Conservation (phyloP, 2,888 invertebrate genomes). For the Dione vanillae region DNA sequence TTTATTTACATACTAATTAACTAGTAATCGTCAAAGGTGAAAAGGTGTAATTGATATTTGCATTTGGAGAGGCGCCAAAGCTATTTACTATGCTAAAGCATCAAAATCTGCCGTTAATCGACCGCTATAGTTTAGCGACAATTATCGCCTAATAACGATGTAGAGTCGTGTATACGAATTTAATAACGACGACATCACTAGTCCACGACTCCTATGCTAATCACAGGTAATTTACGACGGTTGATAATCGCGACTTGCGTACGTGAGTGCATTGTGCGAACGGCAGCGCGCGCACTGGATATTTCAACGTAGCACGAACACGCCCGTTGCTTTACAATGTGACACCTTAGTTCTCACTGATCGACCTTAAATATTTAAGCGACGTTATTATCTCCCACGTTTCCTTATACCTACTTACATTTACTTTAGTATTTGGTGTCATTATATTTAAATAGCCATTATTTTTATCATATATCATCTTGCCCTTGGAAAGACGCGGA, state of each 20-base stretch:
- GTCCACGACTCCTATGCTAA: slow-evolving; percentile 80
- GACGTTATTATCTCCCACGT: slow-evolving; percentile 33
- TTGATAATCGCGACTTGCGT: slow-evolving; percentile 79
- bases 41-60: neutral
- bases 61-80: neutral
- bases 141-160: slow-evolving; percentile 80
- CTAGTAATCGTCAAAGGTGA: neutral
- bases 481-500: neutral
- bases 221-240: slow-evolving; percentile 79
- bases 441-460: neutral
- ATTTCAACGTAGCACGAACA: slow-evolving; percentile 51
- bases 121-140: slow-evolving; percentile 76
- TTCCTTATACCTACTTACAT: neutral
- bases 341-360: slow-evolving; percentile 58
- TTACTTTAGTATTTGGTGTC: too few species aligned
- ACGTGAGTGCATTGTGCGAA: slow-evolving; percentile 80
- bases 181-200: slow-evolving; percentile 72
- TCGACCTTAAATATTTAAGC: slow-evolving; percentile 59
- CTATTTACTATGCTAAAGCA: slow-evolving; percentile 66
- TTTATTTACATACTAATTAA: slow-evolving; percentile 6
- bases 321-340: slow-evolving; percentile 58
- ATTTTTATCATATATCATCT: neutral
- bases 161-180: slow-evolving; percentile 73
- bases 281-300: slow-evolving; percentile 51
- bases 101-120: slow-evolving; percentile 77